These are phyloP conservation scores for Synanceia verrucosa DNA, from an alignment of 2,797 vertebrate genomes.

Conservation along the genomic window DNA sequence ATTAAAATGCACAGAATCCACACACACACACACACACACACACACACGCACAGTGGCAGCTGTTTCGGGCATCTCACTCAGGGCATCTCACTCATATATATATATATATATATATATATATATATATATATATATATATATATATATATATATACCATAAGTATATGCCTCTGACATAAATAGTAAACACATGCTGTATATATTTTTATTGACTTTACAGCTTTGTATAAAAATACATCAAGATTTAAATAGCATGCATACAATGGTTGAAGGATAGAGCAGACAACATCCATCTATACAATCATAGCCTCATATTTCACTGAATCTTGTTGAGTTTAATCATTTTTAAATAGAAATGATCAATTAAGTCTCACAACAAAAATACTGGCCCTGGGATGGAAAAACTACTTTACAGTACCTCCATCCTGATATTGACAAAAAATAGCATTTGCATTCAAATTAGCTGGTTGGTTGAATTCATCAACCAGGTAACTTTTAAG, in stretches of 20 bases:
- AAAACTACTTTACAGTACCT: neutral
- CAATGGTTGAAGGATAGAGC: neutral
- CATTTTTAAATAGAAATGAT: neutral
- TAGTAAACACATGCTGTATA: neutral
- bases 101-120: no score
- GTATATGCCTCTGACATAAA: no score
- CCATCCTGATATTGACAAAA: neutral
- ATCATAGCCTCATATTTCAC: neutral
- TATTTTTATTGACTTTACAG: neutral
- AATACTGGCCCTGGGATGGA: neutral
- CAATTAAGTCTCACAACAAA: neutral
- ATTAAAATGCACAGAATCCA: constrained; percentile 80
- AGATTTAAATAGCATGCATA: neutral
- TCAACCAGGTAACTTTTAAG: no score
- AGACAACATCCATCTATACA: neutral
- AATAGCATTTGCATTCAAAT: neutral
- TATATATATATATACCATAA: no score
- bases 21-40: no score
- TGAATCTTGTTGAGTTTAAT: neutral
- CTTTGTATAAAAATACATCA: neutral
- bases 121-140: no score
- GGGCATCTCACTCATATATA: no score
- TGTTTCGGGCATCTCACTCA: constrained; percentile 66
- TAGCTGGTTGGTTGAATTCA: neutral
- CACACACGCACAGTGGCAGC: constrained; percentile 57